Percentiles rank a stretch among this genome's conserved stretches.
These are phyloP conservation scores for Canis aureus DNA, from an alignment of 2,113 vertebrate species.

Conservation along the genomic window DNA sequence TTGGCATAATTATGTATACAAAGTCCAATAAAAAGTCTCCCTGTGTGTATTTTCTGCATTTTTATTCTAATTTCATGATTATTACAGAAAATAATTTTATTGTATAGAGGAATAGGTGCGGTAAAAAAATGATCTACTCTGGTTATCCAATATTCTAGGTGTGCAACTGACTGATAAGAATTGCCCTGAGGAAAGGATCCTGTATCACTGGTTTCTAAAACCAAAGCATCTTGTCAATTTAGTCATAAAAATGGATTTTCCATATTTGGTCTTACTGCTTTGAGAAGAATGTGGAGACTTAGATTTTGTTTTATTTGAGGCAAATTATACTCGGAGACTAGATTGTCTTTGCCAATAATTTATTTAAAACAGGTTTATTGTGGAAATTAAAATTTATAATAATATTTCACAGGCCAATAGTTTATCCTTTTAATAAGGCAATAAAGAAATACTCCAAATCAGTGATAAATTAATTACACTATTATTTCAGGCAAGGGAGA, in stretches of 20 bases:
- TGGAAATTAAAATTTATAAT: background rate
- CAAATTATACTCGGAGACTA: background rate
- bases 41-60: background rate
- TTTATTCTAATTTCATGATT: slow-evolving; percentile 44
- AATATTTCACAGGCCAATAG: background rate
- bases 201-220: background rate
- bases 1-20: background rate
- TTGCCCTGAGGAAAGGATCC: background rate
- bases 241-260: background rate
- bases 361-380: background rate
- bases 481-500: background rate
- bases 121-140: background rate
- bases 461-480: background rate
- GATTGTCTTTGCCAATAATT: background rate
- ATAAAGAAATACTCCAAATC: background rate
- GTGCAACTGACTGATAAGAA: background rate
- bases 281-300: slow-evolving; percentile 12
- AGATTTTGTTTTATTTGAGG: background rate
- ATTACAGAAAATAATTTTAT: slow-evolving; percentile 17
- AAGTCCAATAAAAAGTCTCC: background rate
- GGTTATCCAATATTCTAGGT: background rate
- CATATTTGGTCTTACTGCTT: background rate
- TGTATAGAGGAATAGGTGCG: background rate
- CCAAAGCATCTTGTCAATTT: background rate
- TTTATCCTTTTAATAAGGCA: background rate